phyloP scores from a whole-genome alignment of 2,888 invertebrate genomes.

The Calliscelio sp. region DNA sequence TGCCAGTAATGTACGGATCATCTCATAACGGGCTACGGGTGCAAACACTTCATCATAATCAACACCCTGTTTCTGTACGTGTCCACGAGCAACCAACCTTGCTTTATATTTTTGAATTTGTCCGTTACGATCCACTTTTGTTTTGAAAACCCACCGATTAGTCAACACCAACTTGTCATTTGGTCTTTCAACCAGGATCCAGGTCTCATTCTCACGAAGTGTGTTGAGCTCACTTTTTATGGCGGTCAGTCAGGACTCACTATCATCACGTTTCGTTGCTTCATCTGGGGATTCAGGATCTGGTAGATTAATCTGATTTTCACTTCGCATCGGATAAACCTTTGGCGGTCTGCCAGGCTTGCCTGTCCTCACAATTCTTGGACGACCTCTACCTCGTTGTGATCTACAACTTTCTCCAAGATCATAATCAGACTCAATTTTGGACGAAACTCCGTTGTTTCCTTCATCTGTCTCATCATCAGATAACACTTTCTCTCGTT shows the following conservation, averaged over 20 bases:
- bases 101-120: constrained; percentile 70
- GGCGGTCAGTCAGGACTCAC: constrained; percentile 73
- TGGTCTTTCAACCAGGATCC: constrained; percentile 67
- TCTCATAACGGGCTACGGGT: constrained; percentile 74
- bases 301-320: too few relatives aligned
- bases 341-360: constrained; percentile 81
- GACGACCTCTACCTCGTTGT: constrained; percentile 49
- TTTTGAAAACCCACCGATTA: constrained; percentile 71
- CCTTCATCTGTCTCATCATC: background rate
- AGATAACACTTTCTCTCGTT: too few relatives aligned
- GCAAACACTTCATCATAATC: constrained; percentile 75
- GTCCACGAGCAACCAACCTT: constrained; percentile 74
- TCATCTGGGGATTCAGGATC: too few relatives aligned
- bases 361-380: constrained; percentile 81
- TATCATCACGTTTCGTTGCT: too few relatives aligned
- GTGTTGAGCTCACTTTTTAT: constrained; percentile 70
- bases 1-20: constrained; percentile 72
- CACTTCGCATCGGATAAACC: too few relatives aligned
- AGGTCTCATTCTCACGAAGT: constrained; percentile 69
- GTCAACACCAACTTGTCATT: constrained; percentile 57
- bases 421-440: background rate
- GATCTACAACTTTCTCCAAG: background rate
- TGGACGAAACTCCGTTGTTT: background rate
- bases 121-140: constrained; percentile 62
- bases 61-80: constrained; percentile 66